Conservation (phyloP, 2,797 vertebrate species). For the Pantherophis alleghaniensis region DNA sequence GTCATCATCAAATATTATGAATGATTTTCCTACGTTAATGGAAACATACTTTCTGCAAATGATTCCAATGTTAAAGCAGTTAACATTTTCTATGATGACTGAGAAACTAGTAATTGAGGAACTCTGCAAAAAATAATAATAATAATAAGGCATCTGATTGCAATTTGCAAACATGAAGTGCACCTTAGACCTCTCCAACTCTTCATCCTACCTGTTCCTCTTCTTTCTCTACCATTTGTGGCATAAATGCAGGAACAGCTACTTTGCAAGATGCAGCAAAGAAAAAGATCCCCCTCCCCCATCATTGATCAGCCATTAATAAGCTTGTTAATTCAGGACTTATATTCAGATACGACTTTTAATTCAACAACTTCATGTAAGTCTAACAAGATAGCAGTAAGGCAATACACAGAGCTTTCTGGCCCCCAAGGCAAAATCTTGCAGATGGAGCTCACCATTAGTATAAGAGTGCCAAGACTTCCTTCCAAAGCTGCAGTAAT, state of each 20-base stretch:
- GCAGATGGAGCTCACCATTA: background rate
- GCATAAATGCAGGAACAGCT: background rate
- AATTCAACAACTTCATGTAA: background rate
- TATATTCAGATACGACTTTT: too few relatives aligned
- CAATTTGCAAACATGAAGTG: background rate
- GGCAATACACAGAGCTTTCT: too few relatives aligned
- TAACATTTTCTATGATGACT: conserved; percentile 84
- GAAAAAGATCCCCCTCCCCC: background rate
- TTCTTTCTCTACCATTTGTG: background rate
- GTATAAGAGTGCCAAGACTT: background rate
- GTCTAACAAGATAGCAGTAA: background rate
- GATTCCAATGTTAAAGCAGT: conserved; percentile 86
- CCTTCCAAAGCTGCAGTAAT: background rate
- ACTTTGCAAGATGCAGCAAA: background rate
- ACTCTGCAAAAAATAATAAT: conserved; percentile 72
- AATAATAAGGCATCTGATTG: background rate
- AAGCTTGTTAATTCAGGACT: background rate
- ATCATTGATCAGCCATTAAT: background rate
- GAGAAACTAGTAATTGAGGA: conserved; percentile 78
- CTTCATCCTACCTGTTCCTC: background rate
- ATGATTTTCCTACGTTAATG: conserved; percentile 81
- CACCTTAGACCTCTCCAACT: background rate
- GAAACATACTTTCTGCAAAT: conserved; percentile 89
- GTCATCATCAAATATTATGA: conserved; percentile 85
- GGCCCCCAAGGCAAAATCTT: background rate